phyloP scores from a whole-genome alignment of 1,140 invertebrate genomes.

The Danaus plexippus region DNA sequence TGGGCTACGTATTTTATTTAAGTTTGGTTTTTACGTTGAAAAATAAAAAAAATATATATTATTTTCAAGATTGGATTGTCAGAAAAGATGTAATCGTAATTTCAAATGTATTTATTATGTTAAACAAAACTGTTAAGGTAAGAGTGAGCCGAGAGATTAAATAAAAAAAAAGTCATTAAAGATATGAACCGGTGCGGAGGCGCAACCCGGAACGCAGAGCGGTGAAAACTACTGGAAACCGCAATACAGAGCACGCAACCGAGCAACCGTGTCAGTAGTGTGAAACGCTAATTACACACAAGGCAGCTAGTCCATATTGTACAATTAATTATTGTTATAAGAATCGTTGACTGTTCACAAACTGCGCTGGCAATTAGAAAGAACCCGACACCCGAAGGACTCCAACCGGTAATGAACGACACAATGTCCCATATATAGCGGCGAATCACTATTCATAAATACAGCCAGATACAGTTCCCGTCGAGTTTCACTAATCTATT shows the following conservation, averaged over 20 bases:
- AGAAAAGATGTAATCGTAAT: too few relatives aligned
- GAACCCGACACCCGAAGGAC: constrained; percentile 11
- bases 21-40: too few relatives aligned
- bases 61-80: too few relatives aligned
- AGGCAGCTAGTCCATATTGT: constrained; percentile 29
- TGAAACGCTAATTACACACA: constrained; percentile 63
- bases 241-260: constrained; percentile 50
- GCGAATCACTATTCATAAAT: constrained; percentile 39
- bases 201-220: constrained; percentile 65
- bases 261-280: constrained; percentile 69
- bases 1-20: too few relatives aligned
- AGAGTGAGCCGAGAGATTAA: constrained; percentile 35
- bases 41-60: too few relatives aligned
- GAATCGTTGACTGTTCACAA: constrained; percentile 3
- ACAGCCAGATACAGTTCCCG: constrained; percentile 60
- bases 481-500: constrained; percentile 56
- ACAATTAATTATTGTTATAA: constrained; percentile 7
- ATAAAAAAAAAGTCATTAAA: constrained; percentile 45
- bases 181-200: constrained; percentile 52
- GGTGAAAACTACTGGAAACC: constrained; percentile 66
- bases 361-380: constrained; percentile 5
- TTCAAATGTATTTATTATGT: too few relatives aligned
- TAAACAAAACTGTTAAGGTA: constrained; percentile 22
- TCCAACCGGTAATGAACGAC: constrained; percentile 8
- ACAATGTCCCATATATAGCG: constrained; percentile 23